A percentile compares a stretch with the other conserved stretches of the same genome.
phyloP scores from a whole-genome alignment of 2,888 invertebrate genomes.

The Cecidostiba fungosa region DNA sequence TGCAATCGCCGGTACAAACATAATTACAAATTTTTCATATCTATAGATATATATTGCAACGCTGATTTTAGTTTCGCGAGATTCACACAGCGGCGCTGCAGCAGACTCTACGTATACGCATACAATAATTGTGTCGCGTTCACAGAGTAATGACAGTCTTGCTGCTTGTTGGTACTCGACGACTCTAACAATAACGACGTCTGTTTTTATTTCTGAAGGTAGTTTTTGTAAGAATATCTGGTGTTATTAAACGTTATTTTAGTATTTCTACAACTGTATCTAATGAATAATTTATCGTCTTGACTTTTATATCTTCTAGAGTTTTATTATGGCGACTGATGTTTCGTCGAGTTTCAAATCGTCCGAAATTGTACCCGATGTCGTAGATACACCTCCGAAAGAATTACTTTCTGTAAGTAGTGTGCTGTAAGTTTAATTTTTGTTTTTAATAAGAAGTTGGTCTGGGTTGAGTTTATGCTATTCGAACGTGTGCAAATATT shows the following conservation, averaged over 20 bases:
- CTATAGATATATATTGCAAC: neutral
- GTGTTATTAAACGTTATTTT: neutral
- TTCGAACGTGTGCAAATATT: neutral
- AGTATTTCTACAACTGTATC: neutral
- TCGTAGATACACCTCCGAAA: neutral
- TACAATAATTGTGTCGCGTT: neutral
- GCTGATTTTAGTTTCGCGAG: neutral
- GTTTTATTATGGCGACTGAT: neutral
- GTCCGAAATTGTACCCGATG: conserved; percentile 12
- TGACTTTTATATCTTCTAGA: too few species aligned
- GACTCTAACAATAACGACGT: neutral
- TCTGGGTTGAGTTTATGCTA: neutral
- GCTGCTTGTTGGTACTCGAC: neutral
- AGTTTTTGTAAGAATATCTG: neutral
- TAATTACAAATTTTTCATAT: neutral
- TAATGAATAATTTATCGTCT: neutral
- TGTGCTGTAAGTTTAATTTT: neutral
- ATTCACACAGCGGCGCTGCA: neutral
- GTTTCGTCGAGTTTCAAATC: neutral
- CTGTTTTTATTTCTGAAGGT: neutral
- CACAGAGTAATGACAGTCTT: neutral
- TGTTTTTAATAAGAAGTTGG: neutral
- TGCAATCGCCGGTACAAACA: neutral
- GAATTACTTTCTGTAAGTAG: conserved; percentile 6
- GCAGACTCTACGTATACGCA: neutral